Evolutionary conservation across 2,113 vertebrate species (phyloP), one percentile per base, ranked within the genome.

Genomic region (Myotis yumanensis): DNA sequence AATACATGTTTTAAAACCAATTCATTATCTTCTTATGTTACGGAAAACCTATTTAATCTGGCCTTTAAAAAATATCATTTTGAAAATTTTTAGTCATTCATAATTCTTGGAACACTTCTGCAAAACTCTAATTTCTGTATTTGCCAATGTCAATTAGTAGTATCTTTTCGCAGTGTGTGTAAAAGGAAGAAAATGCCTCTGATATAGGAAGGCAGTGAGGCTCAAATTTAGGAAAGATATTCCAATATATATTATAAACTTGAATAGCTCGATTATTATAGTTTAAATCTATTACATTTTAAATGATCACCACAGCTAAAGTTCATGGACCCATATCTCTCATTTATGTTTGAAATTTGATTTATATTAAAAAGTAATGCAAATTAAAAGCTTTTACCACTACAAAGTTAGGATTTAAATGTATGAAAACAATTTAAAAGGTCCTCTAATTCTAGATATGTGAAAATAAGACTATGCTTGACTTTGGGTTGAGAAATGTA

Each of bases 311-410:
- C 22, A 64, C 20, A 64, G 43, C 94, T 88, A 68, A 94, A 93
- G 40, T 81, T 59, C 3, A 17, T 95, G 94, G 11, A 16, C 40
- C 76, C 10, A 40, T 43, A 40, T 85, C 17, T 91, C 62, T 94
- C n/a, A 68, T n/a, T 80, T 57, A 54, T 52, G 5, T 72, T 40
- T 32, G 14, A 90, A 76, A 54, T 64, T 90, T 79, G 83, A 46
- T 86, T 83, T 69, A 14, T 81, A 12, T 91, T 76, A 59, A 46
- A 88, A 91, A 54, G 17, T 83, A 75, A 94, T 87, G 32, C 32
- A 85, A 84, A 46, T 35, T 40, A 85, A 64, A 94, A 68, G 2
- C 10, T 84, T 84, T 84, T 40, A 83, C 1, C 11, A 48, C 75
- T 54, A 51, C 32, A 77, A 52, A 5, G 10, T 68, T 94, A 75